Percentiles rank a stretch among this genome's conserved stretches.
phyloP scores from a whole-genome alignment of 1,140 invertebrate species.

The Lasaia peninsularis region DNA sequence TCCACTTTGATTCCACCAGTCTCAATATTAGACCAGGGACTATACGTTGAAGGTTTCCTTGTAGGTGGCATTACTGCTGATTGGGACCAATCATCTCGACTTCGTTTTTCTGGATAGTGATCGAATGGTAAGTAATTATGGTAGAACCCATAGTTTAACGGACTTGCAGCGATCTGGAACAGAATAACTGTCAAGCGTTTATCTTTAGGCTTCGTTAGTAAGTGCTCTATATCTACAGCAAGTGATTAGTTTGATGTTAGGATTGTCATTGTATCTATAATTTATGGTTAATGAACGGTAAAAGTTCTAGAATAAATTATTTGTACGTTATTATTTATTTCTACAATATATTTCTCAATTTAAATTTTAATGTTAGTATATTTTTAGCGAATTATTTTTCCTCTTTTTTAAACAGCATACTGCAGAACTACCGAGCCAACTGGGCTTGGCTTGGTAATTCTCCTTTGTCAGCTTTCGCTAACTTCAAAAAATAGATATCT shows the following conservation, averaged over 20 bases:
- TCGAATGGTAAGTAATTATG: conserved; percentile 57
- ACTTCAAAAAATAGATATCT: too few relatives aligned
- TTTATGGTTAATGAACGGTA: too few relatives aligned
- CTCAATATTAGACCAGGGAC: conserved; percentile 8
- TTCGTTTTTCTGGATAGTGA: conserved; percentile 58
- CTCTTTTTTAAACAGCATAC: too few relatives aligned
- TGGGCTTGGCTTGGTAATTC: too few relatives aligned
- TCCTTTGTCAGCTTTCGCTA: too few relatives aligned
- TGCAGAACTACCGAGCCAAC: too few relatives aligned
- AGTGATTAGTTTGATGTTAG: conserved; percentile 11
- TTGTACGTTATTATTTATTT: too few relatives aligned
- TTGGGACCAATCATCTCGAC: conserved; percentile 43
- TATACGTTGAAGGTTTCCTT: neutral
- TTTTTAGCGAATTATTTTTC: too few relatives aligned
- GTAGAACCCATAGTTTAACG: conserved; percentile 73
- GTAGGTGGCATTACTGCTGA: conserved; percentile 19
- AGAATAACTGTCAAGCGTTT: conserved; percentile 73
- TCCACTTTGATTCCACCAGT: conserved; percentile 34
- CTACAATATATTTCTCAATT: too few relatives aligned
- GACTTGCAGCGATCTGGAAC: conserved; percentile 76
- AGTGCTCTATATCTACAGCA: conserved; percentile 38
- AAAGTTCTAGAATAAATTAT: too few relatives aligned
- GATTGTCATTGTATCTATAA: neutral
- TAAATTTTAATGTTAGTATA: too few relatives aligned
- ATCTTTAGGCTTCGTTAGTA: conserved; percentile 44